phyloP scores from a whole-genome alignment of 2,888 invertebrate species.

The Stegophylla sp. region DNA sequence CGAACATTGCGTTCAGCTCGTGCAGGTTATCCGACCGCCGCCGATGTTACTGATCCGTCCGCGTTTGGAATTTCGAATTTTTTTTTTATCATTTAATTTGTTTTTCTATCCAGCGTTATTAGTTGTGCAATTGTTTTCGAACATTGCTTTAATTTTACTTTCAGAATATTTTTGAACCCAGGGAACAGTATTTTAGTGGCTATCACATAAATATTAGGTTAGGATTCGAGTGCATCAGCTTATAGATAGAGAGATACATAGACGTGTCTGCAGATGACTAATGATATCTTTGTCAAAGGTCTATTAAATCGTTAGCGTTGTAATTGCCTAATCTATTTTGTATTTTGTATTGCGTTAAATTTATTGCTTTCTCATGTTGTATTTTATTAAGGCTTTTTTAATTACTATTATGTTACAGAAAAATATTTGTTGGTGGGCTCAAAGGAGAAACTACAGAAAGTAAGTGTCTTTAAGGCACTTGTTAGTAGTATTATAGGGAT shows the following conservation, averaged over 20 bases:
- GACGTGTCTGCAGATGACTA: background rate
- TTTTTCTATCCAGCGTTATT: background rate
- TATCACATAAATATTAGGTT: slow-evolving; percentile 41
- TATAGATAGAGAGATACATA: background rate
- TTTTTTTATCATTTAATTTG: no score
- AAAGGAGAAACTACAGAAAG: slow-evolving; percentile 99
- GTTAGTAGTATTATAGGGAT: slow-evolving; percentile 52
- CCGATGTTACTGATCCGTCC: background rate
- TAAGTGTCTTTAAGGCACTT: slow-evolving; percentile 70
- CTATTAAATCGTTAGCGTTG: background rate
- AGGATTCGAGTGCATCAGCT: slow-evolving; percentile 22
- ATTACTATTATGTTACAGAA: slow-evolving; percentile 67
- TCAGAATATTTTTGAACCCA: background rate
- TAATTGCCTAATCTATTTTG: background rate
- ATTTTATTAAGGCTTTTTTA: background rate
- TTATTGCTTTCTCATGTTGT: background rate
- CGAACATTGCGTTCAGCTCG: background rate
- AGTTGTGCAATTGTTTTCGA: background rate
- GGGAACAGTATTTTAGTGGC: background rate
- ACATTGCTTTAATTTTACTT: background rate
- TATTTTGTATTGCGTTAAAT: background rate
- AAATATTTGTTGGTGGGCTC: slow-evolving; percentile 96
- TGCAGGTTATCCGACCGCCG: background rate
- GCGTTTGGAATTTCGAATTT: no score
- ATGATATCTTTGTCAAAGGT: background rate